Base-by-base conservation (phyloP, 2,888 invertebrate genomes). In the Autographa gamma region DNA sequence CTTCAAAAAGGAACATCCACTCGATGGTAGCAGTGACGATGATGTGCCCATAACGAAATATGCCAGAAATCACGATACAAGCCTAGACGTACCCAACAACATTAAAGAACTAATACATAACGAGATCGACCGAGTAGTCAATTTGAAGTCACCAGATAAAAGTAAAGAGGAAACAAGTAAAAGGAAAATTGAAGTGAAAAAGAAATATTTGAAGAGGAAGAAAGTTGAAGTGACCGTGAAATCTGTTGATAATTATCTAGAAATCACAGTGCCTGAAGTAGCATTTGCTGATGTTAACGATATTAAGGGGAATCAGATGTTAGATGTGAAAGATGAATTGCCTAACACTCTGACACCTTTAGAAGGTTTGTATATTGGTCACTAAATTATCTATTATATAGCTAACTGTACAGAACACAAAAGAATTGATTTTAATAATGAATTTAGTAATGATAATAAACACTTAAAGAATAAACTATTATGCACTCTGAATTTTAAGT, bases 31-130 rank as follows among this genome's bases (percentile, higher is more conserved):
- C 19, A 93, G 93, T 70, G 94, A 94, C 63, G 95, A 95, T 79
- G 93, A 94, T 60, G 61, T 73, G 59, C 95, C 95, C 0, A 94
- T 95, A 38, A 94, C 89, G 1, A 94, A 92, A 79, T 94, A 93
- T 6, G 71, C 71, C 0, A 90, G 86, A 69, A 90, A 90, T 66
- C 86, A 89, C 73, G 92, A 93, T 69, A 90, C 89, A 31, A 89
- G 90, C 0, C 72, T 92, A 0, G 92, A 93, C 25, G 73, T 95
- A 16, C 80, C 92, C 0, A 92, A 93, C 54, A 91, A 93, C 38
- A 85, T 90, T 0, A 94, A 93, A 81, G 73, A 73, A 0, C 84
- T 80, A 41, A 92, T 95, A 69, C 76, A 89, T 1, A 83, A 86
- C 16, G 93, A 94, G 82, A 88, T 94, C 0, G 77, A 80, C 0